These are phyloP conservation scores for Scaptomyza caliginosa DNA, from an alignment of 2,888 invertebrate genomes.

Conservation along the genomic window DNA sequence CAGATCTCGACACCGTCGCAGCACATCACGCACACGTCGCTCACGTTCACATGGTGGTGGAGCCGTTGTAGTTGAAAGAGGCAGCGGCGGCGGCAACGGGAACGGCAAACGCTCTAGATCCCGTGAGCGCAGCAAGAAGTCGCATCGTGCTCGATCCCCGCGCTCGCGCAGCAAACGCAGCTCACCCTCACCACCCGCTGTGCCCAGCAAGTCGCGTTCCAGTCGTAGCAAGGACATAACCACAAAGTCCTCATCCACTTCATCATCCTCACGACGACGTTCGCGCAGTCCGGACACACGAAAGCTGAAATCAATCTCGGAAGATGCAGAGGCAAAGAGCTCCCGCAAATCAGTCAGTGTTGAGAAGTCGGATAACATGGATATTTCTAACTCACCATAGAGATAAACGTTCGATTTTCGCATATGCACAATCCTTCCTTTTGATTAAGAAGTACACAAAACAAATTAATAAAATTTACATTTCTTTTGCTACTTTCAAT, in stretches of 20 bases:
- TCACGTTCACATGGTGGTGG: slow-evolving; percentile 68
- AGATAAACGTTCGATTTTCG: slow-evolving; percentile 5
- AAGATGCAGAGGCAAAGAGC: slow-evolving; percentile 80
- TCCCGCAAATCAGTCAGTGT: slow-evolving; percentile 84
- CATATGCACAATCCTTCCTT: background rate
- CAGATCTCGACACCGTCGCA: slow-evolving; percentile 85
- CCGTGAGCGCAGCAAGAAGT: slow-evolving; percentile 87
- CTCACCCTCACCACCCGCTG: slow-evolving; percentile 83
- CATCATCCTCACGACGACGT: slow-evolving; percentile 80
- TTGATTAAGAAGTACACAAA: slow-evolving; percentile 19
- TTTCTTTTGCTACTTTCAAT: slow-evolving; percentile 30
- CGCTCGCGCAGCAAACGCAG: slow-evolving; percentile 83
- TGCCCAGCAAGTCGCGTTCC: slow-evolving; percentile 62
- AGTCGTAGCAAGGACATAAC: slow-evolving; percentile 82
- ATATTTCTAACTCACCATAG: slow-evolving; percentile 91
- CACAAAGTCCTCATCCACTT: slow-evolving; percentile 57
- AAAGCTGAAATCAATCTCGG: slow-evolving; percentile 81
- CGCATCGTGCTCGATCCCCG: slow-evolving; percentile 85
- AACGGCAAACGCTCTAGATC: slow-evolving; percentile 84
- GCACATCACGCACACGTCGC: slow-evolving; percentile 74
- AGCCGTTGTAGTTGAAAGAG: slow-evolving; percentile 8
- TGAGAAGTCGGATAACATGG: slow-evolving; percentile 89
- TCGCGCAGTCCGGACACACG: slow-evolving; percentile 82
- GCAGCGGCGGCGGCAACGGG: slow-evolving; percentile 16
- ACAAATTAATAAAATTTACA: slow-evolving; percentile 5